Base-by-base conservation (phyloP, 2,888 invertebrate species). In the Mythimna lalbum region DNA sequence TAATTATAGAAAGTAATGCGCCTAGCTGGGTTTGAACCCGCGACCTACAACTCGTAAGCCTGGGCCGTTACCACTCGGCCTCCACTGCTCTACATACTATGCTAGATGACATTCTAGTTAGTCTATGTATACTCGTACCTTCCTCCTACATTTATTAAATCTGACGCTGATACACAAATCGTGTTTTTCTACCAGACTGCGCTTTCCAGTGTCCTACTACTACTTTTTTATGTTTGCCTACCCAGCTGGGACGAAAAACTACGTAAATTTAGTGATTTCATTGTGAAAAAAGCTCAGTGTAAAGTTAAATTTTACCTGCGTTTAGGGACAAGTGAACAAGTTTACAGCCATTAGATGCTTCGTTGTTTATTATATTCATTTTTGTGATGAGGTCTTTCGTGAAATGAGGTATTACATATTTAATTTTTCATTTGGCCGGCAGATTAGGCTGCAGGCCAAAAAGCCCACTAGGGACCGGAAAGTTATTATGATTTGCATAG, bases 341-440 rank as follows among this genome's bases (percentile, higher is more conserved):
- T 69, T 74, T 68, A 69, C 59, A 55, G 50, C 47, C 68, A 63
- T 70, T 74, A 67, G 4, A 57, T 65, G 73, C 67, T 67, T 70
- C 49, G 65, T 71, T 69, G 67, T 52, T 78, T 66, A 76, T 68
- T 57, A 71, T 78, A 78, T 81, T 77, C 47, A 68, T 79, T 78
- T 79, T 83, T 71, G 65, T 69, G 55, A 65, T 62, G 74, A 69
- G 75, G 63, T 80, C 77, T 66, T 77, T 76, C 79, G 77, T 85
- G 84, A 86, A 87, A 90, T 88, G 87, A 89, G 85, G 84, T 80
- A 87, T 86, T 91, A 84, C 87, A 91, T 90, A 88, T 90, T 90
- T 92, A 92, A 93, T 93, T 89, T 90, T 89, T 86, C 90, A 91
- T 93, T 91, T 87, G 84, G 78, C 75, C 81, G 79, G 70, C 69